Base-by-base conservation (phyloP, 2,888 invertebrate genomes). In the Unio delphinus region DNA sequence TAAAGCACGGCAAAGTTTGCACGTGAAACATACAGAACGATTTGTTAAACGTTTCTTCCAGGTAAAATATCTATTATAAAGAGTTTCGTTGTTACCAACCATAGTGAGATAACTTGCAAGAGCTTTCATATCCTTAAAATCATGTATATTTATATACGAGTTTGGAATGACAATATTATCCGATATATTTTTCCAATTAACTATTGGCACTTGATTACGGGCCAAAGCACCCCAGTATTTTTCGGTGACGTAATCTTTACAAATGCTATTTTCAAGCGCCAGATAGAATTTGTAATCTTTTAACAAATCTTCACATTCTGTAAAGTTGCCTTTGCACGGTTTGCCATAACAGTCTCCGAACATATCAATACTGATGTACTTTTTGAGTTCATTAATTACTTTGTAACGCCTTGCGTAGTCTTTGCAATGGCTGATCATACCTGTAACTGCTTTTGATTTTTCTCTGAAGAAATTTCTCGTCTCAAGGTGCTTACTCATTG, bases 201-300 rank as follows among this genome's bases (percentile, higher is more conserved):
- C 85, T 0, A 85, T 81, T 0, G 84, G 84, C 8, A 85, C 76
- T 58, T 82, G 81, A 3, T 79, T 72, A 17, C 80, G 71, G 26
- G 66, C 15, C 45, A 83, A 59, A 0, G 83, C 70, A 20, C 65
- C 57, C 83, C 83, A 84, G 65, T 82, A 84, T 70, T 85, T 85
- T 61, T 85, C 84, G 0, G 81, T 80, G 26, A 85, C 73, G 65
- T 85, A 85, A 61, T 84, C 85, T 55, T 62, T 70, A 64, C 84
- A 85, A 63, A 80, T 67, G 64, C 75, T 74, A 68, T 84, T 83
- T 72, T 85, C 85, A 65, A 83, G 80, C 5, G 81, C 74, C 20
- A 84, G 65, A 65, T 76, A 79, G 69, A 85, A 85, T 61, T 81
- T 83, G 65, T 83, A 85, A 72, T 76, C 26, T 65, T 68, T 74